phyloP scores from a whole-genome alignment of 2,797 vertebrate genomes.

The Phoeniculus purpureus region DNA sequence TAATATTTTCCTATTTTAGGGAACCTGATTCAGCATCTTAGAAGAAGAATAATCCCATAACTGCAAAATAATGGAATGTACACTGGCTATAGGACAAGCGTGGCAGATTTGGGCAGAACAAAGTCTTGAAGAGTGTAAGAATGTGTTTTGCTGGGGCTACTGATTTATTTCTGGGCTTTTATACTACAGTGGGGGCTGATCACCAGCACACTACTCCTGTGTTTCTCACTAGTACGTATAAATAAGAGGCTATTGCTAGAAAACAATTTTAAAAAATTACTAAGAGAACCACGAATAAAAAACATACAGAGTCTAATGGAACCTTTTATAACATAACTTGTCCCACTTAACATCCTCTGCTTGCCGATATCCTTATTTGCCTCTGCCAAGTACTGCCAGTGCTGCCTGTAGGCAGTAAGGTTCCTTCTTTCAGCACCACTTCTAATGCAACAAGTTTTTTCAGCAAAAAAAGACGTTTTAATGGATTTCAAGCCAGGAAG shows the following conservation, averaged over 20 bases:
- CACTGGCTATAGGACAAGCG: conserved; percentile 7
- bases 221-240: not conserved
- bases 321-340: not conserved
- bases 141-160: not conserved
- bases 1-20: not conserved
- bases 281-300: not conserved
- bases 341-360: not conserved
- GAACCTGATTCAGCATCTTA: not conserved
- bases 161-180: not conserved
- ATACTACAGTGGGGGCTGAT: not conserved
- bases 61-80: not conserved
- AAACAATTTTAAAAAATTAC: not conserved
- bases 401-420: not conserved
- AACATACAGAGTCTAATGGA: not conserved
- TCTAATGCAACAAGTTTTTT: not conserved
- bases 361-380: not conserved
- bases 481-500: not conserved
- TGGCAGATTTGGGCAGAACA: not conserved
- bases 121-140: not conserved
- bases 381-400: not conserved
- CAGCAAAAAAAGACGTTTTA: not conserved
- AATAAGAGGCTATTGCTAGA: not conserved
- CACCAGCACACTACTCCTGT: not conserved
- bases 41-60: not conserved
- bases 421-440: not conserved